Conservation (phyloP, 35 echinoderm and acorn worm species). For the Diadema setosum region DNA sequence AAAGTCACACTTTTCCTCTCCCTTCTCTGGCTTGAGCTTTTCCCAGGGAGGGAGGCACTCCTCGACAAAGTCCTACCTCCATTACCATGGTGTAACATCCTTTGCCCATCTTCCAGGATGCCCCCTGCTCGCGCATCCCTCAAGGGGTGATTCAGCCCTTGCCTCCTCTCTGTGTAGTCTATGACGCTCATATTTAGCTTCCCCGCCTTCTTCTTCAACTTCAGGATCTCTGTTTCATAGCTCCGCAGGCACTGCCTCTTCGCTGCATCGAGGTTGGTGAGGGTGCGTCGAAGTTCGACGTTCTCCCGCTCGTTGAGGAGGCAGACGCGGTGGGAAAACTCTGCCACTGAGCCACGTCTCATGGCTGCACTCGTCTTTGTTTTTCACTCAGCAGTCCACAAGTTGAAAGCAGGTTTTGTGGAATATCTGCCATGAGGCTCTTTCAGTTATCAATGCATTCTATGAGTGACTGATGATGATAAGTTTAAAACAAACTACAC, state of each 20-base stretch:
- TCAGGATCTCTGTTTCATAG: not conserved
- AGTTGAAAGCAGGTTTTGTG: too few species aligned
- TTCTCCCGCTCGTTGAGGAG: conserved; percentile 3
- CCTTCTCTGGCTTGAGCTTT: not conserved
- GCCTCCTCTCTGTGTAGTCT: not conserved
- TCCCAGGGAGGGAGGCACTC: not conserved
- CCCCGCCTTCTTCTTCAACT: not conserved
- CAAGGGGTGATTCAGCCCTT: not conserved
- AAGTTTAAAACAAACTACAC: too few species aligned
- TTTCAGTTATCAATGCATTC: too few species aligned
- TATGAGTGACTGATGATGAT: too few species aligned
- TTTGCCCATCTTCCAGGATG: not conserved
- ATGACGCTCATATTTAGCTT: not conserved
- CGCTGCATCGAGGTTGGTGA: not conserved
- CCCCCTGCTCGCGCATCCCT: not conserved
- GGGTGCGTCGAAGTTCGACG: not conserved
- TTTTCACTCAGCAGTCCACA: too few species aligned
- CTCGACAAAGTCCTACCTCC: too few species aligned
- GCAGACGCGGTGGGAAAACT: not conserved
- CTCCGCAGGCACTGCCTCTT: not conserved
- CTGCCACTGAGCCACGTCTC: not conserved
- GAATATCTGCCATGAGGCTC: too few species aligned
- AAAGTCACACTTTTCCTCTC: not conserved
- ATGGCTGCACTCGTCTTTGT: too few species aligned
- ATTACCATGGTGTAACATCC: too few species aligned